Conservation (phyloP, 1,140 invertebrate species). For the Diabrotica virgifera region DNA sequence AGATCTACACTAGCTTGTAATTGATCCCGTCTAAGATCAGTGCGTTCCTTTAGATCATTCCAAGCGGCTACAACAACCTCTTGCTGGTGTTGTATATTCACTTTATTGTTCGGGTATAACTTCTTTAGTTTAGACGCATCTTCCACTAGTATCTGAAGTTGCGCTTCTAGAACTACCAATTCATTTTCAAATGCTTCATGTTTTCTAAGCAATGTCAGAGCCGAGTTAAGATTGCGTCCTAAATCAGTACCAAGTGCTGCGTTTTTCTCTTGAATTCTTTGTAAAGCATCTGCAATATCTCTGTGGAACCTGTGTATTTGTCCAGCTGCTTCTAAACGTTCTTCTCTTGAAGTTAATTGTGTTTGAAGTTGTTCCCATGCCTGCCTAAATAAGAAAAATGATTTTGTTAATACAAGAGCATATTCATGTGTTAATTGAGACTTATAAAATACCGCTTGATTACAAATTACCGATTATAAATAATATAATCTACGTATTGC, state of each 20-base stretch:
- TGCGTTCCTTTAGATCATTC: slow-evolving; percentile 79
- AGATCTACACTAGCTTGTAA: slow-evolving; percentile 85
- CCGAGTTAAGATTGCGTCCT: slow-evolving; percentile 85
- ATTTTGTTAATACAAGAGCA: not conserved
- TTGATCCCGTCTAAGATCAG: slow-evolving; percentile 73
- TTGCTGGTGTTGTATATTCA: slow-evolving; percentile 71
- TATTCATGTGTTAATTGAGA: not conserved
- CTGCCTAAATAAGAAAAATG: slow-evolving; percentile 53
- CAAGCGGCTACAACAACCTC: slow-evolving; percentile 82
- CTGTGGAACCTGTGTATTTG: slow-evolving; percentile 96
- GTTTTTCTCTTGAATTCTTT: slow-evolving; percentile 86
- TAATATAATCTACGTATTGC: too few relatives aligned
- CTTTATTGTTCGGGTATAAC: slow-evolving; percentile 89
- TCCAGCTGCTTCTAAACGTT: slow-evolving; percentile 85
- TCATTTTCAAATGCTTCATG: slow-evolving; percentile 97
- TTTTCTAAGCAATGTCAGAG: slow-evolving; percentile 75
- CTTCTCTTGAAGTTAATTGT: slow-evolving; percentile 80
- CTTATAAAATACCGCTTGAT: too few relatives aligned
- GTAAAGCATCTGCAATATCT: slow-evolving; percentile 89
- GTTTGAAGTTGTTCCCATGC: slow-evolving; percentile 87
- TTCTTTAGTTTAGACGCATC: slow-evolving; percentile 84
- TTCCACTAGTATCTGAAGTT: slow-evolving; percentile 87
- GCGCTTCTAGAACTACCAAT: slow-evolving; percentile 87
- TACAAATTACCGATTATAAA: too few relatives aligned
- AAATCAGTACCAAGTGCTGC: slow-evolving; percentile 79